phyloP scores from a whole-genome alignment of 2,888 invertebrate genomes.

The Stenotaenia linearis region DNA sequence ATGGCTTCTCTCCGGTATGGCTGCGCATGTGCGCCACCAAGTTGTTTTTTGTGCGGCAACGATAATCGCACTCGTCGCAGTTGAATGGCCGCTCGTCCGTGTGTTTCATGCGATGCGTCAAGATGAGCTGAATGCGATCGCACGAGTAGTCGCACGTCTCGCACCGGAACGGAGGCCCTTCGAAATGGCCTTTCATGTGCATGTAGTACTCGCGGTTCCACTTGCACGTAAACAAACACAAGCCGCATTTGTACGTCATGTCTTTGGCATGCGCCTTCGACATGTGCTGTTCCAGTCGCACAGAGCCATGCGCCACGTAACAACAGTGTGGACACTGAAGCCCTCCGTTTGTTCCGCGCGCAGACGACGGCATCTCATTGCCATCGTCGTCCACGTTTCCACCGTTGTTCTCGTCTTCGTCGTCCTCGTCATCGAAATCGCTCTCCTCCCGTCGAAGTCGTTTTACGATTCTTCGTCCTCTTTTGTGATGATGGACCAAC shows the following conservation, averaged over 20 bases:
- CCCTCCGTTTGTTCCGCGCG: constrained; percentile 37
- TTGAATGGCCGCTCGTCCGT: constrained; percentile 50
- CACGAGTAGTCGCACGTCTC: constrained; percentile 55
- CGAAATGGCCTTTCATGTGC: constrained; percentile 58
- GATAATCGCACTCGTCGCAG: constrained; percentile 55
- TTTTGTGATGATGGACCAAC: neutral
- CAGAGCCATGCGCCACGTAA: constrained; percentile 52
- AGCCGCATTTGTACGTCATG: constrained; percentile 57
- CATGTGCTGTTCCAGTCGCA: constrained; percentile 54
- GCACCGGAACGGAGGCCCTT: constrained; percentile 60
- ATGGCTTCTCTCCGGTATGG: constrained; percentile 57
- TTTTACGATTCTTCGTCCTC: neutral
- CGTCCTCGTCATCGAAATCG: constrained; percentile 35
- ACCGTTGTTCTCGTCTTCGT: constrained; percentile 38
- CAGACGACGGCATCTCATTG: constrained; percentile 33
- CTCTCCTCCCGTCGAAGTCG: neutral
- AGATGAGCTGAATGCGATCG: constrained; percentile 54
- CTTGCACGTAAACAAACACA: constrained; percentile 59
- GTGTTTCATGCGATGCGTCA: constrained; percentile 58
- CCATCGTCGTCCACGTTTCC: constrained; percentile 28
- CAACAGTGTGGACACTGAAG: constrained; percentile 53
- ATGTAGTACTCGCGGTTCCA: constrained; percentile 59
- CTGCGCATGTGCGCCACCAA: constrained; percentile 56
- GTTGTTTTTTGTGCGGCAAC: constrained; percentile 56
- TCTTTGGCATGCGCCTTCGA: constrained; percentile 55